Evolutionary conservation across 2,113 vertebrate genomes (phyloP), one percentile per base, ranked within the genome.

Genomic region (Motacilla alba): DNA sequence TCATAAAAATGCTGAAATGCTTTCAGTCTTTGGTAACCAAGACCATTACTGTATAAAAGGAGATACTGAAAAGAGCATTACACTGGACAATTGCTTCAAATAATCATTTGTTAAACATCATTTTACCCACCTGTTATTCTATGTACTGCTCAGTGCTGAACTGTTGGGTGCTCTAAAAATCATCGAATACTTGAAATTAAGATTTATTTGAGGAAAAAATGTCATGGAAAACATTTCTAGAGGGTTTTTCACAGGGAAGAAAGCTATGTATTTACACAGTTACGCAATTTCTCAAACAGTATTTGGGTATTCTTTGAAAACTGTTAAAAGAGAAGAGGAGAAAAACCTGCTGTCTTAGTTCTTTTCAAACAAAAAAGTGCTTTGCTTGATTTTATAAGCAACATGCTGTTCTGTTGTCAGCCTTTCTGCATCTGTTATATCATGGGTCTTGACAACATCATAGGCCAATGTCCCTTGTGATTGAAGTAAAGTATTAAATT

Each of bases 401-500:
- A 90, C 66, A 37, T 84, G 30, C 35, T 79, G 31, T 91, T 96
- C 67, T 92, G 58, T 91, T 97, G 95, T 93, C 88, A 95, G 78
- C 62, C 67, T 80, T 92, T 95, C 87, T 90, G 66, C 64, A 92
- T 95, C 62, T 81, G 63, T 91, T 96, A 94, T 82, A 96, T 87
- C 83, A 94, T 70, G 52, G 85, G 86, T 74, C 50, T 89, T 97
- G 95, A 96, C 92, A 96, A 89, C 58, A 91, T 78, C 88, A 90
- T 77, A 96, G 94, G 81, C 90, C 87, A 87, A 83, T 92, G 89
- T 97, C 90, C 83, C 69, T 95, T 97, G 93, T 95, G 94, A 96
- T 91, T 97, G 92, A 98, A 97, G 93, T 97, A 97, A 97, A 97
- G 69, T 96, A 97, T 97, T 97, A 97, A 90, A 88, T 90, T 90